Base-by-base conservation (phyloP, 2,888 invertebrate genomes). In the Phragmatobia fuliginosa region DNA sequence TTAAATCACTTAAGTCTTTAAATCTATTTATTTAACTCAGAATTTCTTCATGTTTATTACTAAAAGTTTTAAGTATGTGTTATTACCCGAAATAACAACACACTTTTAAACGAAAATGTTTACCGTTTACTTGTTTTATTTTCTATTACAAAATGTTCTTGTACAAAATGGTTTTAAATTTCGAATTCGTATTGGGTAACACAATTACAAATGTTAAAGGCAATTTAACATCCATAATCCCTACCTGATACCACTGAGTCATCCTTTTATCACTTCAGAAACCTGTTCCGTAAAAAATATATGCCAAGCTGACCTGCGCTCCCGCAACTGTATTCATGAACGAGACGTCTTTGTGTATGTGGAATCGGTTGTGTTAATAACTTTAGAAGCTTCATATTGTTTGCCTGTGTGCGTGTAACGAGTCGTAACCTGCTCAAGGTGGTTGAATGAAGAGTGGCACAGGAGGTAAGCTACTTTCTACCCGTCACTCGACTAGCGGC, bases 391-490 rank as follows among this genome's bases (percentile, higher is more conserved):
- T 82, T 77, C 77, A 73, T 66, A 68, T 63, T 78, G 66, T 83
- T 71, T 75, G 78, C 77, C 65, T 82, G 90, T 91, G 91, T 91
- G 91, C 72, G 90, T 88, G 81, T 78, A 89, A 87, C 92, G 84
- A 91, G 91, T 90, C 86, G 88, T 88, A 93, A 94, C 94, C 92
- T 93, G 94, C 94, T 93, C 91, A 84, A 84, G 87, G 87, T 88
- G 87, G 88, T 86, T 94, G 92, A 94, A 94, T 94, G 93, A 93
- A 94, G 93, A 94, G 91, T 91, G 90, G 92, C 89, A 86, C 90
- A 92, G 90, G 92, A 92, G 92, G 93, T 91, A 91, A 91, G 91
- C 93, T 92, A 94, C 94, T 94, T 94, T 94, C 94, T 94, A 94
- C 91, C 89, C 87, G 89, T 87, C 85, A 84, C 75, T 81, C 85